Conservation (phyloP, 2,888 invertebrate genomes). For the Camptogramma bilineatum region DNA sequence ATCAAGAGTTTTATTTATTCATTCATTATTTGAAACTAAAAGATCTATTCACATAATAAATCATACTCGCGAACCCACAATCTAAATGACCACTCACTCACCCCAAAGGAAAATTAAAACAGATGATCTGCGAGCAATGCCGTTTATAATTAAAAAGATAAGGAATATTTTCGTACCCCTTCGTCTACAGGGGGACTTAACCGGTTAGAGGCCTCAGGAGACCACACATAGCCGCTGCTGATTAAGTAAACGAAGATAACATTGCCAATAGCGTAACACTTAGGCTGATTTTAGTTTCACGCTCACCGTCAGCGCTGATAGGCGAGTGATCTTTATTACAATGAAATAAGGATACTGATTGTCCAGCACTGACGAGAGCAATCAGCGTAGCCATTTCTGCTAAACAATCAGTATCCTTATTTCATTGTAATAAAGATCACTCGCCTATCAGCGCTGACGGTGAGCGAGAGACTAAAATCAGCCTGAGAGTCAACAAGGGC, state of each 20-base stretch:
- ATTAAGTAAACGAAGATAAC: conserved; percentile 86
- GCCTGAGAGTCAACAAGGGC: conserved; percentile 85
- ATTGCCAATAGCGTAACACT: conserved; percentile 76
- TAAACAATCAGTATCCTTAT: too few relatives aligned
- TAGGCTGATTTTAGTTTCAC: too few relatives aligned
- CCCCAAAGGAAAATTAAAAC: conserved; percentile 75
- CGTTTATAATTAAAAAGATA: conserved; percentile 84
- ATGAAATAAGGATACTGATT: too few relatives aligned
- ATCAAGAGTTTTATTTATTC: too few relatives aligned
- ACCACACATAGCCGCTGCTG: conserved; percentile 72
- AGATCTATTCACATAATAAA: conserved; percentile 14
- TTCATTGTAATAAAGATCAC: too few relatives aligned
- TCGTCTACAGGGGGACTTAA: conserved; percentile 52
- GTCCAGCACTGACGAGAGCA: too few relatives aligned
- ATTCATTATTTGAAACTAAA: background rate
- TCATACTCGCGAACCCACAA: conserved; percentile 24
- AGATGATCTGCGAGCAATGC: conserved; percentile 79
- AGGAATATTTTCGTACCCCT: conserved; percentile 83
- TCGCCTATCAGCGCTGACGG: too few relatives aligned
- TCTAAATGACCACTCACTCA: conserved; percentile 26
- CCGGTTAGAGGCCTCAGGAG: conserved; percentile 78
- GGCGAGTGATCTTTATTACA: too few relatives aligned
- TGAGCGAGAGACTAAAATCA: too few relatives aligned
- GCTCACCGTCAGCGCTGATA: too few relatives aligned
- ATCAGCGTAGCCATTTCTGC: too few relatives aligned